Percentiles rank a stretch among this genome's conserved stretches.
These are phyloP conservation scores for Dolichopus griseipennis DNA, from an alignment of 2,888 invertebrate species.

Conservation along the genomic window DNA sequence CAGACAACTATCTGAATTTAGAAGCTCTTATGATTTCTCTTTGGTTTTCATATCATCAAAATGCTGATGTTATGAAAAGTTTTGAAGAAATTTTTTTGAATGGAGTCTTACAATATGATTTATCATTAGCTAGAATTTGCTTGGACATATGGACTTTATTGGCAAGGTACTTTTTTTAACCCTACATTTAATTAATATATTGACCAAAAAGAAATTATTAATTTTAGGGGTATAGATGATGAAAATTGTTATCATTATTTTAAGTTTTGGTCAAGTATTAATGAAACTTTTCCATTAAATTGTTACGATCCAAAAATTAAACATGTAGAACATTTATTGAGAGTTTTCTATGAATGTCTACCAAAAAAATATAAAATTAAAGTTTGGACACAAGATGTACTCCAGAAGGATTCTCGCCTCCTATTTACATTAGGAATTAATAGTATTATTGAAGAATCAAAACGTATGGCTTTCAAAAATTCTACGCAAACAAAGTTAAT, in stretches of 20 bases:
- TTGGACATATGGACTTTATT: conserved; percentile 11
- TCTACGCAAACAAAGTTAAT: not conserved
- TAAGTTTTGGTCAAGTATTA: conserved; percentile 6
- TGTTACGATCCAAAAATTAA: conserved; percentile 4
- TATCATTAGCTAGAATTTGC: conserved; percentile 11
- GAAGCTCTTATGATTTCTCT: conserved; percentile 7
- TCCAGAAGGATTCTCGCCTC: not conserved
- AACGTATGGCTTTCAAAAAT: not conserved
- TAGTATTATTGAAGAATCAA: not conserved
- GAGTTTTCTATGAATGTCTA: conserved; percentile 7
- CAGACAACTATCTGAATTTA: conserved; percentile 7
- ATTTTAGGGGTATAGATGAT: too few species aligned
- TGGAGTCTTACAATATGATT: conserved; percentile 12
- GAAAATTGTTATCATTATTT: conserved; percentile 10
- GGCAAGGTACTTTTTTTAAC: not conserved
- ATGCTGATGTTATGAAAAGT: not conserved
- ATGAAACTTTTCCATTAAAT: conserved; percentile 8
- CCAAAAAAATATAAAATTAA: conserved; percentile 1
- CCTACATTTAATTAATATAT: too few species aligned
- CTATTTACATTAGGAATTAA: conserved; percentile 1
- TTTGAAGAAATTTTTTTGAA: conserved; percentile 10
- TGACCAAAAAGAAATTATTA: not conserved
- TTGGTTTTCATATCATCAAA: not conserved
- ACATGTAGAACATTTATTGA: conserved; percentile 8
- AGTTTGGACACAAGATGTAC: not conserved